Conservation (phyloP, 2,797 vertebrate genomes). For the Scleropages formosus region DNA sequence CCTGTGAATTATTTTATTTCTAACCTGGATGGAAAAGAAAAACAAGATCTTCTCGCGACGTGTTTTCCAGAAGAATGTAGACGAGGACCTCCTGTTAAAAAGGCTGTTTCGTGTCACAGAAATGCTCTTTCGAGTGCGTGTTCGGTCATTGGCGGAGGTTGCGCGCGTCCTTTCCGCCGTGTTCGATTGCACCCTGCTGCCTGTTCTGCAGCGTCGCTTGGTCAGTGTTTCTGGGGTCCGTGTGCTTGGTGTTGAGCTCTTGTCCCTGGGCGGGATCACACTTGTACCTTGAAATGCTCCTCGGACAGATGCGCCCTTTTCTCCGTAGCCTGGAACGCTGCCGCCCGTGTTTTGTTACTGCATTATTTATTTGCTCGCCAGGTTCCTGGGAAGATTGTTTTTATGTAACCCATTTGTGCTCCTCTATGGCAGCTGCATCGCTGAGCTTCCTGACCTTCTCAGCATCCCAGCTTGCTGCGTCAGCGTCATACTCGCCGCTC, state of each 20-base stretch:
- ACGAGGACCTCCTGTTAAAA: too few relatives aligned
- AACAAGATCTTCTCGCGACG: background rate
- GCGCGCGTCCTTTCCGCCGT: too few relatives aligned
- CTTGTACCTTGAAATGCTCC: slow-evolving; percentile 1
- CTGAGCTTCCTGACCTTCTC: slow-evolving; percentile 23
- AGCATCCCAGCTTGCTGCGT: slow-evolving; percentile 9
- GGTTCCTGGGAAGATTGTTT: slow-evolving; percentile 16
- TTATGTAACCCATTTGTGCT: slow-evolving; percentile 31
- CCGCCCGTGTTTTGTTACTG: slow-evolving; percentile 9
- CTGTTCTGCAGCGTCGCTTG: background rate
- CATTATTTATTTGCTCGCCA: slow-evolving; percentile 16
- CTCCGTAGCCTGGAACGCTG: background rate
- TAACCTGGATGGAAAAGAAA: slow-evolving; percentile 17
- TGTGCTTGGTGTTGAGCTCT: slow-evolving; percentile 24
- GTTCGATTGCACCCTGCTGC: too few relatives aligned
- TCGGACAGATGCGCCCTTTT: background rate
- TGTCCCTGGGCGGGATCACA: slow-evolving; percentile 18
- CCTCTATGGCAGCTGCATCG: slow-evolving; percentile 7
- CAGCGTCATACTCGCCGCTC: too few relatives aligned
- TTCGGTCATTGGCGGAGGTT: too few relatives aligned
- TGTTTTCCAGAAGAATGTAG: too few relatives aligned
- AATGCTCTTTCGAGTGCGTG: too few relatives aligned
- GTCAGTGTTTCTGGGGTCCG: slow-evolving; percentile 17
- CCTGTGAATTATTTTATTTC: slow-evolving; percentile 21
- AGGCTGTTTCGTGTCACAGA: too few relatives aligned